These are phyloP conservation scores for Hassar affinis DNA, from an alignment of 2,113 vertebrate species.

Conservation along the genomic window DNA sequence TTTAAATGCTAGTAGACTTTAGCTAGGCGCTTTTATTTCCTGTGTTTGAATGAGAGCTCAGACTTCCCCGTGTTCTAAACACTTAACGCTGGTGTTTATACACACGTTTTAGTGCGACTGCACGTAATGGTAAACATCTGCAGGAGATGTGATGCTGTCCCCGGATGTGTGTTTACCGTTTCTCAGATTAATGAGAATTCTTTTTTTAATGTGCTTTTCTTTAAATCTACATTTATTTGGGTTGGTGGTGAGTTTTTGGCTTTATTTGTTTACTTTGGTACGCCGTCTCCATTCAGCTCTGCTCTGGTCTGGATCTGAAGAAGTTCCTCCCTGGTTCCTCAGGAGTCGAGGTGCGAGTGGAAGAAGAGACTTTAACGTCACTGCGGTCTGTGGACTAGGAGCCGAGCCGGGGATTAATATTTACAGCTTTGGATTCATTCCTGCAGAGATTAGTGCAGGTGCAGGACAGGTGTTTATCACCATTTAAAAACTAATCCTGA, in stretches of 20 bases:
- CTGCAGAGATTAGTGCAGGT: too few relatives aligned
- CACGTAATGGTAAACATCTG: not conserved
- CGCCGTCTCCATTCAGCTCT: not conserved
- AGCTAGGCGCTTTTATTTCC: not conserved
- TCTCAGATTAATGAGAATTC: not conserved
- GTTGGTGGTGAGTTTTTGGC: not conserved
- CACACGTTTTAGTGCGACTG: slow-evolving; percentile 1
- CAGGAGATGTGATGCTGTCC: not conserved
- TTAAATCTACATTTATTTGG: not conserved
- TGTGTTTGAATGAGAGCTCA: not conserved
- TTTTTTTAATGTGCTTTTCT: not conserved
- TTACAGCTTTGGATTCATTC: not conserved
- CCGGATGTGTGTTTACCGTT: not conserved
- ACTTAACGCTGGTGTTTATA: slow-evolving; percentile 32
- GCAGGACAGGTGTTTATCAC: not conserved
- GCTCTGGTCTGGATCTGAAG: not conserved
- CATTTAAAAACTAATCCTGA: not conserved
- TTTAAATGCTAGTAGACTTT: not conserved
- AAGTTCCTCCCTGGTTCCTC: not conserved
- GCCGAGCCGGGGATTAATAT: too few relatives aligned
- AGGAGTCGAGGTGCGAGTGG: not conserved
- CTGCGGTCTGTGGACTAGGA: not conserved
- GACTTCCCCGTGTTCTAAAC: slow-evolving; percentile 1
- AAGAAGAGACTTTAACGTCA: not conserved
- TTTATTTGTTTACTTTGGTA: not conserved